phyloP scores from a whole-genome alignment of 2,888 invertebrate species.

The Antheraea assamensis region DNA sequence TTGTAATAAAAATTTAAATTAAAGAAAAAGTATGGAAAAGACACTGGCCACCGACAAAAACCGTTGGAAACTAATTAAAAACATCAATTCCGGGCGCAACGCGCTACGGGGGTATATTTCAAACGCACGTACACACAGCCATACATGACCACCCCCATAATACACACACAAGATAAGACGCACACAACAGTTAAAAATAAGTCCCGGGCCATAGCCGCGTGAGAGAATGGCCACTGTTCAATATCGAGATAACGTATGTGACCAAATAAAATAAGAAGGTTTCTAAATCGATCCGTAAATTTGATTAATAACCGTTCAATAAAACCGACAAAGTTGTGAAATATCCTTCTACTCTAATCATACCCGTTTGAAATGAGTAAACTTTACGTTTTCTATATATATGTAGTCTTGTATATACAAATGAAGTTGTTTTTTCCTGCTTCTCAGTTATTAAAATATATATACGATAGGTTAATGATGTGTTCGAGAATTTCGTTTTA shows the following conservation, averaged over 20 bases:
- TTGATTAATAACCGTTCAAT: not conserved
- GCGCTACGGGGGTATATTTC: constrained; percentile 76
- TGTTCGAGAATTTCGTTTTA: not conserved
- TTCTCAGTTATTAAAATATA: not conserved
- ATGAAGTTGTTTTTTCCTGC: not conserved
- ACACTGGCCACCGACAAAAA: constrained; percentile 73
- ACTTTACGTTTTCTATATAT: not conserved
- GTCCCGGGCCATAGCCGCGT: constrained; percentile 74
- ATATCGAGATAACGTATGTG: constrained; percentile 46
- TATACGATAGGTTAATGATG: not conserved
- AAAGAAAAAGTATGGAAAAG: constrained; percentile 52
- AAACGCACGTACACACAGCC: constrained; percentile 68
- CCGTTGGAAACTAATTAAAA: constrained; percentile 81
- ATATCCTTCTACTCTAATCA: not conserved
- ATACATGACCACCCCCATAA: constrained; percentile 48
- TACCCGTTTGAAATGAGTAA: not conserved
- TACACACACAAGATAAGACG: constrained; percentile 55
- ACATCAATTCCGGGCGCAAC: constrained; percentile 76
- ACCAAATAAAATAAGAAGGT: constrained; percentile 16
- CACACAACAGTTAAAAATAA: constrained; percentile 77
- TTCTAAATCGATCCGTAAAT: not conserved
- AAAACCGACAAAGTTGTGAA: not conserved
- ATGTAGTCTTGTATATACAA: not conserved
- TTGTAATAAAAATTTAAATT: constrained; percentile 55
- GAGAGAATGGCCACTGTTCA: constrained; percentile 64